These are phyloP conservation scores for Eulemur albifrons DNA, from an alignment of 2,797 vertebrate species.

Conservation along the genomic window DNA sequence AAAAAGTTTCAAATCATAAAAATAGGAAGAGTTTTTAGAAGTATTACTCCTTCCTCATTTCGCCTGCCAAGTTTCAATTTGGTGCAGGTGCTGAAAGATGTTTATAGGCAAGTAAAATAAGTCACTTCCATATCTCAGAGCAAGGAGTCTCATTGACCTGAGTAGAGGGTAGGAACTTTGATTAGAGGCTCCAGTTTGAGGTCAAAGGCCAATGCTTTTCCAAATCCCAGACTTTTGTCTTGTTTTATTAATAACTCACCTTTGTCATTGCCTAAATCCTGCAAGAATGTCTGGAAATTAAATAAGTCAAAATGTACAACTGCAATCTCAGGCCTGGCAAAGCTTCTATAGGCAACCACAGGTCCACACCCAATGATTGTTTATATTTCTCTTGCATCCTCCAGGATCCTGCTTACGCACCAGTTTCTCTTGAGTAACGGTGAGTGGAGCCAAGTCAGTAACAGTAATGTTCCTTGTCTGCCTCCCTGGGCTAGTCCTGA, in stretches of 20 bases:
- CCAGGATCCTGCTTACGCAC: slow-evolving; percentile 62
- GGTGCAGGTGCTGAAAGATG: slow-evolving; percentile 21
- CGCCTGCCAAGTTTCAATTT: slow-evolving; percentile 30
- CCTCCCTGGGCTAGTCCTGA: slow-evolving; percentile 43
- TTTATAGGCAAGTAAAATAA: slow-evolving; percentile 24
- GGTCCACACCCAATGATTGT: slow-evolving; percentile 42
- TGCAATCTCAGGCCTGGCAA: slow-evolving; percentile 6
- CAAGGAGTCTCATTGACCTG: background rate
- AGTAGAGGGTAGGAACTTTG: background rate
- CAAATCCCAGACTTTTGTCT: slow-evolving; percentile 4
- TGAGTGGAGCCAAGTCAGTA: slow-evolving; percentile 51
- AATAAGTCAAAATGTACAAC: background rate
- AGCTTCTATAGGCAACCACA: slow-evolving; percentile 13
- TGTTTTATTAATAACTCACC: background rate
- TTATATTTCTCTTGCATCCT: slow-evolving; percentile 27
- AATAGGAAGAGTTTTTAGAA: slow-evolving; percentile 28
- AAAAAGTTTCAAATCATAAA: slow-evolving; percentile 22
- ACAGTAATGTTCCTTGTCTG: slow-evolving; percentile 28
- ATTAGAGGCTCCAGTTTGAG: slow-evolving; percentile 53
- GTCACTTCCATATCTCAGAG: background rate
- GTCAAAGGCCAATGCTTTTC: slow-evolving; percentile 43
- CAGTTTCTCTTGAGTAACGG: slow-evolving; percentile 53
- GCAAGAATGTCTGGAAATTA: slow-evolving; percentile 55
- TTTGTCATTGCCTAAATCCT: slow-evolving; percentile 20
- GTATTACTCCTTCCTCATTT: slow-evolving; percentile 45